phyloP scores from a whole-genome alignment of 1,140 invertebrate species.

The Mya arenaria region DNA sequence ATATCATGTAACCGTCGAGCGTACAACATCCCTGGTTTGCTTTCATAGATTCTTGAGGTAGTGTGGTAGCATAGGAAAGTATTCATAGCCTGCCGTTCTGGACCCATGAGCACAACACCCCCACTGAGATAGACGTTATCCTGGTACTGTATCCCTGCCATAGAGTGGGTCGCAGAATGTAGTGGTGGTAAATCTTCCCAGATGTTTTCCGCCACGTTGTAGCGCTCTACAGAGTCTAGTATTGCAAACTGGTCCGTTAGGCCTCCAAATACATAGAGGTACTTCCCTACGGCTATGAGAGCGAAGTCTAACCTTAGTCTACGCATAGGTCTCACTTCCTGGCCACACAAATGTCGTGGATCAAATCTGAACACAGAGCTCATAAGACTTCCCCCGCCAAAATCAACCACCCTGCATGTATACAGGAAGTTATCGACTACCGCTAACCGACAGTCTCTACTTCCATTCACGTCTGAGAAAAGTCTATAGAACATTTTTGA shows the following conservation, averaged over 20 bases:
- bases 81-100: slow-evolving; percentile 74
- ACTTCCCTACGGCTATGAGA: slow-evolving; percentile 87
- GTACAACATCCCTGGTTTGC: slow-evolving; percentile 77
- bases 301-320: slow-evolving; percentile 77
- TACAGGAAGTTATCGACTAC: slow-evolving; percentile 78
- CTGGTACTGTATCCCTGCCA: slow-evolving; percentile 68
- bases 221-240: slow-evolving; percentile 90
- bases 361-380: slow-evolving; percentile 79
- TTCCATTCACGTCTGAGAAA: slow-evolving; percentile 77
- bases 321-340: slow-evolving; percentile 76
- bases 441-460: slow-evolving; percentile 76
- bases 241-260: slow-evolving; percentile 96
- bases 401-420: slow-evolving; percentile 79
- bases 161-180: slow-evolving; percentile 82
- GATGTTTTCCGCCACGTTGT: slow-evolving; percentile 88
- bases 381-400: slow-evolving; percentile 78
- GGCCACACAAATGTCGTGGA: slow-evolving; percentile 76
- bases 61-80: slow-evolving; percentile 74
- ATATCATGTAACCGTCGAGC: slow-evolving; percentile 79
- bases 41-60: slow-evolving; percentile 69
- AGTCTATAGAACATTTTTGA: slow-evolving; percentile 74
- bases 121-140: slow-evolving; percentile 78
- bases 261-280: slow-evolving; percentile 94
- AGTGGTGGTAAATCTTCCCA: slow-evolving; percentile 90
- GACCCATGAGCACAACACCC: slow-evolving; percentile 69